Evolutionary conservation across 2,797 vertebrate genomes (phyloP).

Genomic region (Esox lucius): DNA sequence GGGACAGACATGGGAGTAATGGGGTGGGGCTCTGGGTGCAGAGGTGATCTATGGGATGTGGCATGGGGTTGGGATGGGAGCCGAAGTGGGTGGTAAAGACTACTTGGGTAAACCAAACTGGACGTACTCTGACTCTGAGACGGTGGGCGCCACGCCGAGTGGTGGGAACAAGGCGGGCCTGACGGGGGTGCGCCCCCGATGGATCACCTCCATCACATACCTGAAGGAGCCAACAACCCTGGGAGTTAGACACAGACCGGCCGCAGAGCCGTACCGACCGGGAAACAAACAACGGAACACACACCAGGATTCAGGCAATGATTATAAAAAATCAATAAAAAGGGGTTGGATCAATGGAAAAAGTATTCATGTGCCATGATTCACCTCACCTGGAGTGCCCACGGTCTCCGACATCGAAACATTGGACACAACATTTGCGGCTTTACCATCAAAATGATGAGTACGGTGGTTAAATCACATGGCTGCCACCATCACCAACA

Average conservation of each 20-base stretch:
- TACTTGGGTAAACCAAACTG: background rate
- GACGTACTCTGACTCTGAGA: constrained; percentile 85
- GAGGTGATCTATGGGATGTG: constrained; percentile 7
- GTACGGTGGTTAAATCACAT: background rate
- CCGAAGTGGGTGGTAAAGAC: background rate
- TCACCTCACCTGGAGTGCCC: background rate
- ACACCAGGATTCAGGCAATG: background rate
- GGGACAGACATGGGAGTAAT: constrained; percentile 23
- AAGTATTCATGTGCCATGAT: background rate
- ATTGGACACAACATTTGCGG: too few relatives aligned
- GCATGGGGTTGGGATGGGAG: constrained; percentile 9
- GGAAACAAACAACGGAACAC: background rate
- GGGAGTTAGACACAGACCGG: constrained; percentile 59
- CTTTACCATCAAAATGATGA: background rate
- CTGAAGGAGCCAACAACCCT: constrained; percentile 76
- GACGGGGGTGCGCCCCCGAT: constrained; percentile 79
- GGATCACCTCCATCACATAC: constrained; percentile 91
- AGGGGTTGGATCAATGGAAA: background rate
- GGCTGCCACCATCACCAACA: background rate
- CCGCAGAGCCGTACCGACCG: background rate
- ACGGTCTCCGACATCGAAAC: too few relatives aligned
- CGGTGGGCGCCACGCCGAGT: constrained; percentile 80
- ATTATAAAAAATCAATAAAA: background rate
- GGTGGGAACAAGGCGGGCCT: constrained; percentile 77
- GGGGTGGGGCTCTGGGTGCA: constrained; percentile 1